Conservation (phyloP, 2,888 invertebrate genomes). For the Stenoptilia bipunctidactyla region DNA sequence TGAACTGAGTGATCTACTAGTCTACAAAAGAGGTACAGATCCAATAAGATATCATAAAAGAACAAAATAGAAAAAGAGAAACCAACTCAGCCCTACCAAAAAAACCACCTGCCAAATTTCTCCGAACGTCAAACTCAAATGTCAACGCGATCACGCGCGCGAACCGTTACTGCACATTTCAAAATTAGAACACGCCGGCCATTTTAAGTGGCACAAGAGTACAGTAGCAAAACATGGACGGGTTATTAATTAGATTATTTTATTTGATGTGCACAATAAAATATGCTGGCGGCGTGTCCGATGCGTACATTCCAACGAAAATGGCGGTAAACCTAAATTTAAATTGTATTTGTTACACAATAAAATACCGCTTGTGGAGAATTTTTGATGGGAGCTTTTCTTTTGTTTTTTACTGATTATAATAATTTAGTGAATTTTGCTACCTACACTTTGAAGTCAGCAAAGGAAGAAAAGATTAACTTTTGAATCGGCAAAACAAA, state of each 20-base stretch:
- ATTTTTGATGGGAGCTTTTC: no score
- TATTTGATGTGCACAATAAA: constrained; percentile 57
- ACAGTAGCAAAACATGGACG: constrained; percentile 50
- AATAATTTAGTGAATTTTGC: constrained; percentile 1
- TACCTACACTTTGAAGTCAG: no score
- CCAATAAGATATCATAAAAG: no score
- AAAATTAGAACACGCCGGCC: constrained; percentile 66
- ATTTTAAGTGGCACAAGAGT: constrained; percentile 55
- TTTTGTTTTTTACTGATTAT: no score
- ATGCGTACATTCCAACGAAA: constrained; percentile 20
- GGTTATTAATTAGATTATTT: constrained; percentile 63
- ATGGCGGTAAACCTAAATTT: constrained; percentile 24
- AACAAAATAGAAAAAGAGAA: constrained; percentile 36
- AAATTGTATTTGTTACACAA: constrained; percentile 17
- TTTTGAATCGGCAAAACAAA: no score
- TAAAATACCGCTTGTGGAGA: constrained; percentile 5
- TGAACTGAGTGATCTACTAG: no score
- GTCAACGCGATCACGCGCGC: constrained; percentile 58
- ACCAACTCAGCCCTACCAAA: constrained; percentile 33
- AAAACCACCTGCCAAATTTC: constrained; percentile 54
- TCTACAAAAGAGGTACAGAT: no score
- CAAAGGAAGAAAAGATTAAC: no score
- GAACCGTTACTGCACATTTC: constrained; percentile 68
- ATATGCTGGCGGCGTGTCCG: constrained; percentile 36
- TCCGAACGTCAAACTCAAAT: constrained; percentile 62